Base-by-base conservation (phyloP, 2,888 invertebrate species). In the Melolontha melolontha region DNA sequence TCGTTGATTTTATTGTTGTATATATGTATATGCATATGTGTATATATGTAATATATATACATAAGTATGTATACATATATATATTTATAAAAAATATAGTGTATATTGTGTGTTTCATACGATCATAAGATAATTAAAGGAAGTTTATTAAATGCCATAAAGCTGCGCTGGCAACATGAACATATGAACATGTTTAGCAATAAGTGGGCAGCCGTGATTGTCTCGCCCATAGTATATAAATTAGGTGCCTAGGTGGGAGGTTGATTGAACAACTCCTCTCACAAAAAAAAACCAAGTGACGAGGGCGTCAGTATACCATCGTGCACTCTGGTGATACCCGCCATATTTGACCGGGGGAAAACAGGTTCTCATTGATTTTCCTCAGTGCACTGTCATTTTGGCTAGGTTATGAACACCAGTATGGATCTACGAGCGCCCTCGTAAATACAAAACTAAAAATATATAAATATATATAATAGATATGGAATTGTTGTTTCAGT, bases 211-310 rank as follows among this genome's bases (percentile, higher is more conserved):
- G 76, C 75, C 79, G 73, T 74, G 73, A 76, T 78, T 75, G 22
- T 27, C 1, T 79, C 79, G 79, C 78, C 79, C 81, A 81, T 82
- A 81, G 79, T 77, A 79, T 82, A 75, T 78, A 78, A 78, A 80
- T 81, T 82, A 82, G 83, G 82, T 82, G 82, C 82, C 82, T 82
- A 82, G 80, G 77, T 81, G 81, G 74, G 78, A 70, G 75, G 76
- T 72, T 72, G 71, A 64, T 69, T 68, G 67, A 64, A 68, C 67
- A 70, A 67, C 71, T 68, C 74, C 73, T 74, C 75, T 76, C 75
- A 72, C 65, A 67, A 17, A 55, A 41, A 41, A 7, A 57, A 42
- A 66, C 47, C 12, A 29, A 16, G 62, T 63, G 70, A 68, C 79
- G 80, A 77, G 79, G 78, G 77, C 77, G 79, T 74, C 16, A 7